Conservation (phyloP, 2,113 vertebrate genomes). For the rat (Rattus norvegicus) region GRCr8 NC_086027.1:83639001-83639500, state of each 20-base stretch:
- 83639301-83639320: neutral
- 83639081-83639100: neutral
- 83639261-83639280: slow-evolving; percentile 12
- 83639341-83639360: neutral
- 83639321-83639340: neutral
- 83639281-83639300: neutral
- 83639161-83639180: slow-evolving; percentile 18
- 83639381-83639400: neutral
- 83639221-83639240: neutral
- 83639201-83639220: neutral
- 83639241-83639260: neutral
- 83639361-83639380: neutral
- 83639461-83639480: neutral
- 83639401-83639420: neutral
- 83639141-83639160: slow-evolving; percentile 35
- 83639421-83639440: neutral
- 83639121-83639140: neutral
- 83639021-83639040: neutral
- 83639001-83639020: neutral
- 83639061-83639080: neutral
- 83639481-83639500: neutral
- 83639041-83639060: neutral
- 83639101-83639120: neutral
- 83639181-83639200: slow-evolving; percentile 45
- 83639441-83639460: neutral